Conservation (phyloP, 2,797 vertebrate genomes). For the Xenops minutus region DNA sequence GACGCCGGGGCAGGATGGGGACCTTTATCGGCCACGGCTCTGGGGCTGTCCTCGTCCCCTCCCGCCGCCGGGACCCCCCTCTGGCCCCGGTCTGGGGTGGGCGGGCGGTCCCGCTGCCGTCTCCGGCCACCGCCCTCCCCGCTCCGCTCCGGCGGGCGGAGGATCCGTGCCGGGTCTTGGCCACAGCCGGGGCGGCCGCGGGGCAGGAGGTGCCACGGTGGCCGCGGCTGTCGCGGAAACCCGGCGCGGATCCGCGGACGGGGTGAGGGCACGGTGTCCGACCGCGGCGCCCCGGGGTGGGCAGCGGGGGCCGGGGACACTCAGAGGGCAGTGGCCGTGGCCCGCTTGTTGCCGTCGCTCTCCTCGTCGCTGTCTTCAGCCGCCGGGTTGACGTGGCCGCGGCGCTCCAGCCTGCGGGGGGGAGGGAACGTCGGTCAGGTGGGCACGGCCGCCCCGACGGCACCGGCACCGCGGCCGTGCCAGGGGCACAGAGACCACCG, state of each 20-base stretch:
- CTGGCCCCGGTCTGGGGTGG: fast-evolving
- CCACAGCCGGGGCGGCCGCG: background rate
- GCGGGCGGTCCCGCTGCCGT: fast-evolving
- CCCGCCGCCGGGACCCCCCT: no score
- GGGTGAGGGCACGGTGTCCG: background rate
- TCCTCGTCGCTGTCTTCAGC: background rate
- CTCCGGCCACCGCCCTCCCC: background rate
- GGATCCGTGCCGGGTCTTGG: background rate
- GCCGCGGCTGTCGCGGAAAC: background rate
- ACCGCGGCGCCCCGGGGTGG: fast-evolving
- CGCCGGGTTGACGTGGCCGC: background rate
- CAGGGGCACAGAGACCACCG: background rate
- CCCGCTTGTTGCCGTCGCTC: background rate
- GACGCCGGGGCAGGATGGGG: background rate
- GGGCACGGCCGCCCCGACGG: background rate
- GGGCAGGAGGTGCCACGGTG: background rate
- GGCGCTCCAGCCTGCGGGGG: background rate
- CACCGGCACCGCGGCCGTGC: background rate
- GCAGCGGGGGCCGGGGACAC: fast-evolving
- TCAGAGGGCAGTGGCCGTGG: background rate
- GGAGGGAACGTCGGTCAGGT: background rate
- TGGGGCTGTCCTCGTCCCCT: background rate
- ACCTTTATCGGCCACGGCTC: background rate
- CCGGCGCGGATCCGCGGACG: background rate
- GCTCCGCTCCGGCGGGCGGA: background rate